Evolutionary conservation across 2,113 vertebrate species (phyloP).

Genomic region (Dipodomys stephensi): DNA sequence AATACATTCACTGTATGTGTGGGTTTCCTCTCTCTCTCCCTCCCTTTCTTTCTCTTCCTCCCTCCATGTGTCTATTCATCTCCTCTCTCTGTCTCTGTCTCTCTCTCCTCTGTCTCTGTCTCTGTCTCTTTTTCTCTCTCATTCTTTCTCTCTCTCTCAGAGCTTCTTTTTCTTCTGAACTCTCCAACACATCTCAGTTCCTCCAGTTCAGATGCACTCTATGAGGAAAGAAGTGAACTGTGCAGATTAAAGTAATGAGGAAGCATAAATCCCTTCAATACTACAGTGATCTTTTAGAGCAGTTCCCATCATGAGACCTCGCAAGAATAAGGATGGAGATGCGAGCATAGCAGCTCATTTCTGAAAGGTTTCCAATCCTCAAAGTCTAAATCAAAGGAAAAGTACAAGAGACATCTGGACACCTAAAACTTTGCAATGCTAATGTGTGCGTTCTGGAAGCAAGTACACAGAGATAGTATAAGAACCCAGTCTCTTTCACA

Average conservation of each 20-base stretch:
- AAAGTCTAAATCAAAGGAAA: constrained; percentile 55
- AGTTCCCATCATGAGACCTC: neutral
- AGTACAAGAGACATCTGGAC: constrained; percentile 56
- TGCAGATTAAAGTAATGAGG: neutral
- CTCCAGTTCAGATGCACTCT: neutral
- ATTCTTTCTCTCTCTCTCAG: neutral
- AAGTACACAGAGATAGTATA: constrained; percentile 9
- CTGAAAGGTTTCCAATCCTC: constrained; percentile 40
- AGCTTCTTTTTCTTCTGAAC: neutral
- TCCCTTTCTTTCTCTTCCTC: neutral
- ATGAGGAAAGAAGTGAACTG: neutral
- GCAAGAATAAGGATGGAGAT: neutral
- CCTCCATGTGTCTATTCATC: too few species aligned
- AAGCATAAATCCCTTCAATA: neutral
- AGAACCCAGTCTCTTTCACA: constrained; percentile 23
- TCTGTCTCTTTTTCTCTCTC: neutral
- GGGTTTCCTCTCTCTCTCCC: too few species aligned
- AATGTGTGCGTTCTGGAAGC: constrained; percentile 48
- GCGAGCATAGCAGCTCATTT: neutral
- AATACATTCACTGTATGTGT: too few species aligned
- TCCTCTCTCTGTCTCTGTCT: neutral
- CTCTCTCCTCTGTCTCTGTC: neutral
- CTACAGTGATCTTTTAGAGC: neutral
- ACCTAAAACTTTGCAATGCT: constrained; percentile 63
- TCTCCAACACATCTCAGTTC: neutral